Base-by-base conservation (phyloP, 2,888 invertebrate species). In the Idaea aversata region DNA sequence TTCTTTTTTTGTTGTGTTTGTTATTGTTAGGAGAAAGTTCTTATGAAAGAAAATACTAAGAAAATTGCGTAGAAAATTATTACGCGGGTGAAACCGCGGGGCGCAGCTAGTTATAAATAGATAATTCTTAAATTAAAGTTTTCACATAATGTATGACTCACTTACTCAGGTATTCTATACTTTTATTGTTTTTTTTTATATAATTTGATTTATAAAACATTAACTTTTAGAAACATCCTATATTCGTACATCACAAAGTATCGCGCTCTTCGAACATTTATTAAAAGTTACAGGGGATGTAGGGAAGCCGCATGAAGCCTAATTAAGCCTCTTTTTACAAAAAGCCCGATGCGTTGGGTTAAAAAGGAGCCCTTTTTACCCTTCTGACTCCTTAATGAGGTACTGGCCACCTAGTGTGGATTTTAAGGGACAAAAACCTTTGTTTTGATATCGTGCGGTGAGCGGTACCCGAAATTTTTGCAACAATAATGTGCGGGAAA, bases 231-330 rank as follows among this genome's bases (percentile, higher is more conserved):
- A 47, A 47, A 47, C 47, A 47, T 47, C 76, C 74, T 65, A 73
- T 65, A 65, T 76, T 77, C 75, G 74, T 73, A 73, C 65, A 67
- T 65, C 64, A 65, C 73, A 76, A 79, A 83, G 84, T 82, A 85
- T 83, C 85, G 80, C 84, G 78, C 87, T 89, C 83, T 83, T 87
- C 88, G 90, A 88, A 86, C 92, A 90, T 92, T 92, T 92, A 93
- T 92, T 93, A 92, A 93, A 93, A 93, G 93, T 93, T 93, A 91
- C 91, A 90, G 91, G 90, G 92, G 88, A 86, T 85, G 88, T 86
- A 88, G 90, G 91, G 88, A 79, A 88, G 92, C 92, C 93, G 86
- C 92, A 92, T 85, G 91, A 91, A 88, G 85, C 90, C 93, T 93
- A 93, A 93, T 93, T 93, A 93, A 93, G 90, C 88, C 88, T 87